phyloP scores from a whole-genome alignment of 2,888 invertebrate species.

The Asteroscopus sphinx region DNA sequence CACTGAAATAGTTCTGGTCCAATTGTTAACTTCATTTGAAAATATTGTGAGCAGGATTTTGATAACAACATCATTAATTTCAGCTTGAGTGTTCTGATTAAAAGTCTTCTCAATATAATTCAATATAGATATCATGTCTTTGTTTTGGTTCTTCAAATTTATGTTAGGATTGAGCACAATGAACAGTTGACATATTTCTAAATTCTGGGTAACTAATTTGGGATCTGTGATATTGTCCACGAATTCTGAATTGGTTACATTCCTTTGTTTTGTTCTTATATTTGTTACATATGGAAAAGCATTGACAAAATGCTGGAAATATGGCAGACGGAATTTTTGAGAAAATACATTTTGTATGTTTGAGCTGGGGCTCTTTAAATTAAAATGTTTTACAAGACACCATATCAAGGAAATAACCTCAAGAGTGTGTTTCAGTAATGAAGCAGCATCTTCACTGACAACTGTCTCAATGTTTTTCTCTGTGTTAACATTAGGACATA shows the following conservation, averaged over 20 bases:
- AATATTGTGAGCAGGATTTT: conserved; percentile 78
- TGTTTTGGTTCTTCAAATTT: conserved; percentile 74
- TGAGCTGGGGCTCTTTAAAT: conserved; percentile 73
- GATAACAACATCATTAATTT: conserved; percentile 69
- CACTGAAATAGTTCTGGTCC: conserved; percentile 75
- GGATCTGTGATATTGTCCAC: conserved; percentile 78
- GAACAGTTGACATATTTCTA: conserved; percentile 83
- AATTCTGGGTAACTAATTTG: conserved; percentile 77
- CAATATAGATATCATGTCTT: conserved; percentile 78
- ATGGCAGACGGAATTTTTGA: conserved; percentile 86
- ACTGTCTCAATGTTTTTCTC: conserved; percentile 83
- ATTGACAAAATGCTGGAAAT: conserved; percentile 88
- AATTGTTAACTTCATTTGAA: conserved; percentile 74
- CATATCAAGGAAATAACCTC: conserved; percentile 91
- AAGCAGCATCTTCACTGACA: conserved; percentile 91
- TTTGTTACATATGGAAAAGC: conserved; percentile 90
- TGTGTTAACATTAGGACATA: conserved; percentile 87
- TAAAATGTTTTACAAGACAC: conserved; percentile 77
- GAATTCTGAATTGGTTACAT: conserved; percentile 58
- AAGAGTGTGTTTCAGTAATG: conserved; percentile 91
- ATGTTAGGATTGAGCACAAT: conserved; percentile 83
- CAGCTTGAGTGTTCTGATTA: conserved; percentile 67
- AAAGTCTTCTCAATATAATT: conserved; percentile 88
- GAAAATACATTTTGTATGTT: conserved; percentile 87
- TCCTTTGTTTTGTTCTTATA: conserved; percentile 73